Evolutionary conservation across 2,888 invertebrate species (phyloP), one percentile per base, ranked within the genome.

Genomic region (Steinernema scapterisci): DNA sequence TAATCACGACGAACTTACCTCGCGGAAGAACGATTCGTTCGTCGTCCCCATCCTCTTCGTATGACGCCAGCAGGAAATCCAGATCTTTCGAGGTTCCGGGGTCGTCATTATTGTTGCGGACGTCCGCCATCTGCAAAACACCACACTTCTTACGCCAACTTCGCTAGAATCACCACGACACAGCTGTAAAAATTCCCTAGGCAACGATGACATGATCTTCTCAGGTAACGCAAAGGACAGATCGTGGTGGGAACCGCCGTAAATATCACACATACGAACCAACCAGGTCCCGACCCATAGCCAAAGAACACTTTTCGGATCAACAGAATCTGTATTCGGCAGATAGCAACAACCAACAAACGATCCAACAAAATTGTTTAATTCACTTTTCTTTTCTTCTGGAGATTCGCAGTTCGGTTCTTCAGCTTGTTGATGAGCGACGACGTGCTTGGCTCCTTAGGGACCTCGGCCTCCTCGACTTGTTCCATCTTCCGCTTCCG

Each of bases 361-460:
- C 1, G 25, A 27, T 11, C 5, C 63, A 63, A 63, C 31, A 31
- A 54, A 23, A 23, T 16, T 48, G 7, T 31, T 19, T 63, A 63
- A 2, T 63, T 25, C 38, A 63, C 16, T 63, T 63, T 63, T 16
- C 63, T 2, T 31, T 63, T 63, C 63, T 63, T 63, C 63, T 63
- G 23, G 16, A 63, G 27, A 19, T 7, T 63, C 19, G 13, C 63
- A 5, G 63, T 63, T 16, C 63, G 63, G 9, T 63, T 63, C 16
- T 63, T 63, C 63, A 63, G 31, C 38, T 63, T 63, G 63, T 21
- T 27, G n/a, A 63, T 31, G 31, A 63, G 63, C 13, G 63, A 63
- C 38, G 63, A 63, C 1, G 63, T 63, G 16, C 31, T 31, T 16
- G 63, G 63, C 23, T 27, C 63, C 27, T 38, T 63, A 13, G 21